Evolutionary conservation across 2,888 invertebrate genomes (phyloP).

Genomic region (Macrosiphum euphorbiae): DNA sequence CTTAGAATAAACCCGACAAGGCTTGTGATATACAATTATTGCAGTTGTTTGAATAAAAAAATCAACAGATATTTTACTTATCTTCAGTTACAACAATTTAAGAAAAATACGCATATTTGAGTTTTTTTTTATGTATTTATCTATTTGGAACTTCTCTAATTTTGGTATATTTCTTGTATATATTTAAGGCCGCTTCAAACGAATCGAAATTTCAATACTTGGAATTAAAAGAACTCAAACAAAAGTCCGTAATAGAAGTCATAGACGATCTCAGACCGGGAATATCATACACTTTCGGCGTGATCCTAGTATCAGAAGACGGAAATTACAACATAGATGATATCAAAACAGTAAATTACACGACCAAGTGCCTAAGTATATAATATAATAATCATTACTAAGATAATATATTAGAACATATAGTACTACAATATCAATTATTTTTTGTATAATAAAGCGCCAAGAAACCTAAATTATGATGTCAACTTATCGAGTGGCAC

Average conservation of each 20-base stretch:
- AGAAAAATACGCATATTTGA: not conserved
- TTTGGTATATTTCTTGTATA: not conserved
- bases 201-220: conserved; percentile 6
- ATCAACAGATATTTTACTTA: not conserved
- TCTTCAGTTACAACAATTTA: not conserved
- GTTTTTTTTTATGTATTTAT: not conserved
- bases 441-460: not conserved
- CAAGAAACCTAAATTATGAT: not conserved
- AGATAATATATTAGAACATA: not conserved
- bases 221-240: conserved; percentile 15
- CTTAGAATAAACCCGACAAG: no score
- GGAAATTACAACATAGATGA: conserved; percentile 8
- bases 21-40: no score
- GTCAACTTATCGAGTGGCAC: not conserved
- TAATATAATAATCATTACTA: not conserved
- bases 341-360: not conserved
- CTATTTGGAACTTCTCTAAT: not conserved
- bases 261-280: not conserved
- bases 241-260: not conserved
- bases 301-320: not conserved
- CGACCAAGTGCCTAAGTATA: not conserved
- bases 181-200: not conserved
- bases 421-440: not conserved
- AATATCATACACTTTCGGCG: not conserved
- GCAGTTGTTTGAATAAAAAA: not conserved